Conservation (phyloP, 1,140 invertebrate species). For the Bradysia coprophila region DNA sequence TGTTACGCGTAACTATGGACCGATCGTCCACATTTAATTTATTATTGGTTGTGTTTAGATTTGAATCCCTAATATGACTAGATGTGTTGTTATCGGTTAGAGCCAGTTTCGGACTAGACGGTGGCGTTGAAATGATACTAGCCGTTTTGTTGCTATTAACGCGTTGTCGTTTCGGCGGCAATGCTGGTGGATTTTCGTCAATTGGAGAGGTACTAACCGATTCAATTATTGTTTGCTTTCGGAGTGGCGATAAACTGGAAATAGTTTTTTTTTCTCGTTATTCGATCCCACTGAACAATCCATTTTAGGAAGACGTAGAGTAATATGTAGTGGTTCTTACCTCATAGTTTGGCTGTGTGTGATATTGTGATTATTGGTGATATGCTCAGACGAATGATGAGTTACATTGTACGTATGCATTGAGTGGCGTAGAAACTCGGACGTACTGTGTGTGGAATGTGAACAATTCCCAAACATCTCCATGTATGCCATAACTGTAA, state of each 20-base stretch:
- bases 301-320: too few relatives aligned
- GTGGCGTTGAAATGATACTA: slow-evolving; percentile 15
- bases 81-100: slow-evolving; percentile 3
- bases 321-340: too few relatives aligned
- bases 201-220: slow-evolving; percentile 2
- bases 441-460: slow-evolving; percentile 39
- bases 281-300: too few relatives aligned
- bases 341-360: slow-evolving; percentile 23
- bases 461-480: slow-evolving; percentile 83
- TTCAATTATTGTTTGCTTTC: background rate
- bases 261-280: too few relatives aligned
- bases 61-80: slow-evolving; percentile 10
- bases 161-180: slow-evolving; percentile 45
- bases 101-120: slow-evolving; percentile 17
- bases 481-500: slow-evolving; percentile 89
- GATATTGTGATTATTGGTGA: slow-evolving; percentile 16
- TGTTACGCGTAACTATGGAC: too few relatives aligned
- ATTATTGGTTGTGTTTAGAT: too few relatives aligned
- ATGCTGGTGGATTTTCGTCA: slow-evolving; percentile 37
- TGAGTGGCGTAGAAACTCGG: slow-evolving; percentile 63
- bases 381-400: slow-evolving; percentile 20
- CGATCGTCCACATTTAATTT: too few relatives aligned
- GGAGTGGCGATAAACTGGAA: slow-evolving; percentile 2
- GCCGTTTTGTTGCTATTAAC: background rate
- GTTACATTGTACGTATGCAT: slow-evolving; percentile 61